A percentile compares a stretch with the other conserved stretches of the same genome.
Evolutionary conservation across 2,113 vertebrate genomes (phyloP).

Genomic region (Antennarius striatus): DNA sequence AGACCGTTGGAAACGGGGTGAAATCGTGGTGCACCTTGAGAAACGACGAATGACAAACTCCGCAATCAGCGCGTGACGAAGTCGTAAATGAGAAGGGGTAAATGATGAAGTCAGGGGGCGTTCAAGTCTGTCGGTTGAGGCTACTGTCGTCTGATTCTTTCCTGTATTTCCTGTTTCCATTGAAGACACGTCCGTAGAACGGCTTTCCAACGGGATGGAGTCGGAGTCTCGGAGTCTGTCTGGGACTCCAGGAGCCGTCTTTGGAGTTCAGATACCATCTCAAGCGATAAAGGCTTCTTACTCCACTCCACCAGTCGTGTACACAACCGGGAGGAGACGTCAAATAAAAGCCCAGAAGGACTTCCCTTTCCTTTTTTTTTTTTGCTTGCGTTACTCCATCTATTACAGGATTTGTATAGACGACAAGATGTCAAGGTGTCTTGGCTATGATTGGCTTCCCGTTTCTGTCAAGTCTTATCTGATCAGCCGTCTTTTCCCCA

Average conservation of each 20-base stretch:
- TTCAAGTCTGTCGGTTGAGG: too few species aligned
- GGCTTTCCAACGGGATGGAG: too few species aligned
- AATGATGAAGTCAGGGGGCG: too few species aligned
- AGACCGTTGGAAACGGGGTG: background rate
- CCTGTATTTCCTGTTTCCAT: too few species aligned
- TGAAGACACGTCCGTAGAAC: too few species aligned
- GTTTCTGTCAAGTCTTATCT: slow-evolving; percentile 20
- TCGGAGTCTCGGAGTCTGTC: too few species aligned
- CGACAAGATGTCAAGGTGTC: slow-evolving; percentile 29
- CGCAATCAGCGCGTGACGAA: too few species aligned
- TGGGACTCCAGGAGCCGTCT: slow-evolving; percentile 24
- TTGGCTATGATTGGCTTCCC: background rate
- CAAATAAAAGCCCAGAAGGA: background rate
- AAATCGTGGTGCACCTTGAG: background rate
- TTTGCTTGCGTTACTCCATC: slow-evolving; percentile 16
- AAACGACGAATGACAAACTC: too few species aligned
- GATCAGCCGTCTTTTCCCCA: slow-evolving; percentile 3
- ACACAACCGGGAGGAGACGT: background rate
- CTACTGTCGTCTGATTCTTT: too few species aligned
- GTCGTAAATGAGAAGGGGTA: too few species aligned
- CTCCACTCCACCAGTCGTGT: background rate
- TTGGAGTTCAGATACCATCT: slow-evolving; percentile 23
- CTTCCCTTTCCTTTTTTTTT: background rate
- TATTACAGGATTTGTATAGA: slow-evolving; percentile 13
- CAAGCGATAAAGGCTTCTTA: background rate